Percentiles rank a stretch among this genome's conserved stretches.
Evolutionary conservation across 2,797 vertebrate species (phyloP).

Genomic region (Chelon labrosus): DNA sequence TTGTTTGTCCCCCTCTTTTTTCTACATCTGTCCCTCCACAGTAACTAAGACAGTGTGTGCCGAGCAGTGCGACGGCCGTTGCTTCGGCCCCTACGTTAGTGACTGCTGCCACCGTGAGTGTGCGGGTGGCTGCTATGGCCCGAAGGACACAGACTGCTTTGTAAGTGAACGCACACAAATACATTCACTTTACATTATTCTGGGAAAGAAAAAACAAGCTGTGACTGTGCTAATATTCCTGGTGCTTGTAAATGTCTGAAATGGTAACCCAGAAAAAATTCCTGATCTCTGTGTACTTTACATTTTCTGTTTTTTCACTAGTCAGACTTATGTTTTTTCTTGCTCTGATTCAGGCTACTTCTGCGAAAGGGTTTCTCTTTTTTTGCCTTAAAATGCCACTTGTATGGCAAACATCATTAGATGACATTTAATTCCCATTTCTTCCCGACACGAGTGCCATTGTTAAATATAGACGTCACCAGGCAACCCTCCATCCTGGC

Average conservation of each 20-base stretch:
- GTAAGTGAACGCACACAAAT: slow-evolving; percentile 83
- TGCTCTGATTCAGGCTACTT: slow-evolving; percentile 6
- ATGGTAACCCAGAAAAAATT: slow-evolving; percentile 1
- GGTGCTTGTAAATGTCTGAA: not conserved
- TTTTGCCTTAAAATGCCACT: slow-evolving; percentile 45
- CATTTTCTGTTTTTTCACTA: slow-evolving; percentile 19
- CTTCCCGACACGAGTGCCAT: slow-evolving; percentile 40
- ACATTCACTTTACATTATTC: slow-evolving; percentile 6
- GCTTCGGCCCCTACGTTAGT: slow-evolving; percentile 96
- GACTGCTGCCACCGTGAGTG: slow-evolving; percentile 99
- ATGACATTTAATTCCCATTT: slow-evolving; percentile 44
- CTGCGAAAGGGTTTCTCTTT: slow-evolving; percentile 3
- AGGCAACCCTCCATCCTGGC: not conserved
- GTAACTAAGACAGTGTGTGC: slow-evolving; percentile 98
- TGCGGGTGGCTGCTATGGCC: slow-evolving; percentile 96
- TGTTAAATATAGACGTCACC: slow-evolving; percentile 47
- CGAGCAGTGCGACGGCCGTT: slow-evolving; percentile 96
- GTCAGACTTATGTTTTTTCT: slow-evolving; percentile 1
- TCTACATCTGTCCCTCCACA: slow-evolving; percentile 66
- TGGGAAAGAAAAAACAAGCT: not conserved
- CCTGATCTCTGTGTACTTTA: not conserved
- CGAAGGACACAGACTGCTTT: slow-evolving; percentile 98
- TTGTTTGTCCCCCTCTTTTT: slow-evolving; percentile 23
- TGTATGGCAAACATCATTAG: slow-evolving; percentile 49
- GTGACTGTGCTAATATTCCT: not conserved